These are phyloP conservation scores for Acleris literana DNA, from an alignment of 2,888 invertebrate species.

Conservation along the genomic window DNA sequence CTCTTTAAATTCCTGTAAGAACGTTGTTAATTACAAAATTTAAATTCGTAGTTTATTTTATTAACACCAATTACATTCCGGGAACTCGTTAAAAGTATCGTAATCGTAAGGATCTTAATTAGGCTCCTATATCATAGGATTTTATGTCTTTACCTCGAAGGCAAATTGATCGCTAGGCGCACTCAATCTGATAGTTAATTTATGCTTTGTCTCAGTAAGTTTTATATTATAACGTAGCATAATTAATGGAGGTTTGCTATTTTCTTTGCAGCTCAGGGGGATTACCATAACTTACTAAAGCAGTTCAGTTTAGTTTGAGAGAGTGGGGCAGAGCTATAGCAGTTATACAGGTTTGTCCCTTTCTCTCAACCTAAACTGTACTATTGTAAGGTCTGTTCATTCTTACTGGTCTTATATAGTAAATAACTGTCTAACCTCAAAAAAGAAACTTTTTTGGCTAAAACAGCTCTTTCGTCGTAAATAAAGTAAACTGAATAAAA, in stretches of 20 bases:
- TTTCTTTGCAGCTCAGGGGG: background rate
- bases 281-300: too few relatives aligned
- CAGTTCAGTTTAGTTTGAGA: too few relatives aligned
- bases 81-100: slow-evolving; percentile 42
- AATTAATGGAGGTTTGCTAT: background rate
- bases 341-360: too few relatives aligned
- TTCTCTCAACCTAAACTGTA: too few relatives aligned
- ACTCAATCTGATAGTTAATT: background rate
- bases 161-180: slow-evolving; percentile 9
- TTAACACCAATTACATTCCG: slow-evolving; percentile 38
- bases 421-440: too few relatives aligned
- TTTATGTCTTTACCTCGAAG: slow-evolving; percentile 22
- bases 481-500: too few relatives aligned
- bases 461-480: too few relatives aligned
- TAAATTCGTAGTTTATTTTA: slow-evolving; percentile 23
- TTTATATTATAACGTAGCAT: background rate
- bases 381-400: too few relatives aligned
- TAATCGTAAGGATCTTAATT: slow-evolving; percentile 44
- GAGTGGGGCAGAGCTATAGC: too few relatives aligned
- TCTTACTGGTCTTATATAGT: too few relatives aligned
- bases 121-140: slow-evolving; percentile 48
- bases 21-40: slow-evolving; percentile 27
- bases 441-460: too few relatives aligned
- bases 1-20: slow-evolving; percentile 14
- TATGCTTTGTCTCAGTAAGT: slow-evolving; percentile 11